Base-by-base conservation (phyloP, 2,113 vertebrate species). In the Cnemophilus loriae region DNA sequence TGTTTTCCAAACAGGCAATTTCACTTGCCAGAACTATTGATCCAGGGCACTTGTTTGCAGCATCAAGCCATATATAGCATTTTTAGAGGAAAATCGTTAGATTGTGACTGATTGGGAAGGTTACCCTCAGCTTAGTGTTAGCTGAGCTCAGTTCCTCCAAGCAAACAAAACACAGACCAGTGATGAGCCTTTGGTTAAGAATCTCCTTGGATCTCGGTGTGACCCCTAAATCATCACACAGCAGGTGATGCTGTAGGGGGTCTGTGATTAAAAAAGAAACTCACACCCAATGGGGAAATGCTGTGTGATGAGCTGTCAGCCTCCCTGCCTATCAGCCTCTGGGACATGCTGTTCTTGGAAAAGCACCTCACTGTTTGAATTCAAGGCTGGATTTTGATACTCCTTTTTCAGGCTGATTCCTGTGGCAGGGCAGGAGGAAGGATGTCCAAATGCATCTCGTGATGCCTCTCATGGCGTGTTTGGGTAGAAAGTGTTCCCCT, bases 281-380 rank as follows among this genome's bases (percentile, higher is more conserved):
- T 73, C 56, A 28, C 60, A 18, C 39, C n/a, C 32, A 35, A 37
- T 18, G 53, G 74, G 76, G 71, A 70, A 92, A 74, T 33, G 70
- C 78, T 83, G 75, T 57, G 55, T 91, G 82, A 81, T 71, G 90
- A 94, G 93, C 90, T 96, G 90, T 89, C 76, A 90, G 69, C 92
- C 64, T 90, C 8, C 0, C 75, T 80, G 52, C 79, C 83, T 53
- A 21, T 53, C 85, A 39, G 56, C 56, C 60, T 70, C 64, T 0
- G 3, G 84, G 80, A 89, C 70, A 8, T 16, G 82, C 70, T 90
- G 84, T 67, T 89, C 71, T 89, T 71, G 69, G 80, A 37, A 57
- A 84, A 75, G 33, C 44, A 5, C 47, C 39, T 65, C 70, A 5
- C 30, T 50, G 5, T 23, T 82, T 41, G 60, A 75, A 74, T 73